These are phyloP conservation scores for Mugil cephalus DNA, from an alignment of 2,113 vertebrate species.

Conservation along the genomic window DNA sequence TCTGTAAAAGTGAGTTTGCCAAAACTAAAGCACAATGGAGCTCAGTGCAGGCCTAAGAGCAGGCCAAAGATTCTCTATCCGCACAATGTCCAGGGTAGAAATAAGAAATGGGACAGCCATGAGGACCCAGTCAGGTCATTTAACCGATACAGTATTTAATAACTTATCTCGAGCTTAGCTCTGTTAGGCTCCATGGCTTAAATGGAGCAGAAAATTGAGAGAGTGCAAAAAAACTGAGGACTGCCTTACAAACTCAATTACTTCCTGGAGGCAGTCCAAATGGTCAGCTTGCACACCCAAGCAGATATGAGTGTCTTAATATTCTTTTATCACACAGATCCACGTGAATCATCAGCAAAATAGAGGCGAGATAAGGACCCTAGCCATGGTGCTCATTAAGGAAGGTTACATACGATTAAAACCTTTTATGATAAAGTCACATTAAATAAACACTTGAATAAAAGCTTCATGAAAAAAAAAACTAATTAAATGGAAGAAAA, in stretches of 20 bases:
- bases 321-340: conserved; percentile 16
- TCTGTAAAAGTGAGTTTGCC: conserved; percentile 25
- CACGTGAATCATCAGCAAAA: conserved; percentile 32
- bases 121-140: conserved; percentile 52
- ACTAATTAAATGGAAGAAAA: background rate
- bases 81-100: conserved; percentile 6
- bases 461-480: background rate
- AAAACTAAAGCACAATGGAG: conserved; percentile 24
- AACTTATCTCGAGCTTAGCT: conserved; percentile 59
- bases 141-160: conserved; percentile 67
- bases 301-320: conserved; percentile 33
- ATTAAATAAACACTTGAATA: conserved; percentile 9
- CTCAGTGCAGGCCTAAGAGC: conserved; percentile 1
- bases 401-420: background rate
- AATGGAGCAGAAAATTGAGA: conserved; percentile 73
- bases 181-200: conserved; percentile 56
- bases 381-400: background rate
- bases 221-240: conserved; percentile 63
- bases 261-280: conserved; percentile 55
- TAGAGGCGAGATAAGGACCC: conserved; percentile 17
- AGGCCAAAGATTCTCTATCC: background rate
- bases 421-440: conserved; percentile 4
- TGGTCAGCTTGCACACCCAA: conserved; percentile 28
- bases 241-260: conserved; percentile 67
- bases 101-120: conserved; percentile 25